These are phyloP conservation scores for Drosophila infuscata DNA, from an alignment of 2,888 invertebrate species.

Conservation along the genomic window DNA sequence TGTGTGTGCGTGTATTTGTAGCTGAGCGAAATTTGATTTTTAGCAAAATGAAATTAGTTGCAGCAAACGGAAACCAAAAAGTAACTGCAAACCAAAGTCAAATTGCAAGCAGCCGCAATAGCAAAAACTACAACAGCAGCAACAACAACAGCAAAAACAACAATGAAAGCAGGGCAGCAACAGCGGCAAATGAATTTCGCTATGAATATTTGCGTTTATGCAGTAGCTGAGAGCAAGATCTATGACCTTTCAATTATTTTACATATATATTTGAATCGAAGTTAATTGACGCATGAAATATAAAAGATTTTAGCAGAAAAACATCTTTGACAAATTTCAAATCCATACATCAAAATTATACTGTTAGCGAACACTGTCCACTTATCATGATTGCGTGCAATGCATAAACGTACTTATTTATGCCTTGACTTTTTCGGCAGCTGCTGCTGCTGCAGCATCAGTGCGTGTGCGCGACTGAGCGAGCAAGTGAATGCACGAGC, in stretches of 20 bases:
- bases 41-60: slow-evolving; percentile 63
- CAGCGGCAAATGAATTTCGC: slow-evolving; percentile 41
- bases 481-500: slow-evolving; percentile 27
- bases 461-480: slow-evolving; percentile 39
- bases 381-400: slow-evolving; percentile 19
- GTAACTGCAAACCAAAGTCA: slow-evolving; percentile 61
- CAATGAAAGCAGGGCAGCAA: slow-evolving; percentile 43
- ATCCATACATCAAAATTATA: background rate
- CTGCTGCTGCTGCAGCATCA: slow-evolving; percentile 34
- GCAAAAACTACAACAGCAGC: slow-evolving; percentile 25
- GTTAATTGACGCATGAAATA: background rate
- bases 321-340: background rate
- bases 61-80: slow-evolving; percentile 61
- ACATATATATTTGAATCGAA: background rate
- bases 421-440: slow-evolving; percentile 28
- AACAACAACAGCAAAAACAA: slow-evolving; percentile 32
- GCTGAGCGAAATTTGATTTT: slow-evolving; percentile 63
- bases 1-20: slow-evolving; percentile 27
- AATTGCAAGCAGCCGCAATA: slow-evolving; percentile 51
- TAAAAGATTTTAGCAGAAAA: background rate
- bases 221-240: slow-evolving; percentile 14
- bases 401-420: slow-evolving; percentile 39
- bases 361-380: background rate
- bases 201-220: slow-evolving; percentile 37
- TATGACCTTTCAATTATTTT: background rate